Conservation (phyloP, 2,113 vertebrate genomes). For the Tetrax tetrax region DNA sequence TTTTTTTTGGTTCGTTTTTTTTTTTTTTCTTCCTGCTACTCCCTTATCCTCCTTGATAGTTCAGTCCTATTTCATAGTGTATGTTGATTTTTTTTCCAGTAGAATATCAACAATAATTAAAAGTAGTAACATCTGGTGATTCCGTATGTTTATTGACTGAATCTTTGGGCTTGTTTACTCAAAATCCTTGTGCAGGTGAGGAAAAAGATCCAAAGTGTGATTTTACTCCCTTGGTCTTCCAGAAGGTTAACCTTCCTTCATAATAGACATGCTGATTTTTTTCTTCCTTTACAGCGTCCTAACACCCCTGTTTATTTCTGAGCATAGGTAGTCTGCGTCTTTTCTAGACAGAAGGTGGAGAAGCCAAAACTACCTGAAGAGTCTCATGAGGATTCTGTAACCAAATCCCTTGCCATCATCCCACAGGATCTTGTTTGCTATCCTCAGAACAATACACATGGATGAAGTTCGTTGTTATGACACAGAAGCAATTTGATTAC, state of each 20-base stretch:
- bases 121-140: not conserved
- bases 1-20: too few species aligned
- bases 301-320: not conserved
- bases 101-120: not conserved
- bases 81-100: not conserved
- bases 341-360: not conserved
- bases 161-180: not conserved
- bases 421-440: not conserved
- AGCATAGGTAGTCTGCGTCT: not conserved
- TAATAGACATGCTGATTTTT: not conserved
- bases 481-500: not conserved
- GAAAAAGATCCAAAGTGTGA: not conserved
- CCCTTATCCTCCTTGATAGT: not conserved
- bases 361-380: not conserved
- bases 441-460: not conserved
- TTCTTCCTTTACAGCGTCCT: not conserved
- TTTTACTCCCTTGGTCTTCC: not conserved
- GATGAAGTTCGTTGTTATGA: not conserved
- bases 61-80: not conserved
- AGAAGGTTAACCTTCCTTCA: not conserved
- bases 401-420: not conserved
- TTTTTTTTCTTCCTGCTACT: not conserved
- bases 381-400: not conserved
- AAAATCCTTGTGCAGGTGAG: not conserved
- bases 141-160: not conserved